Evolutionary conservation across 2,888 invertebrate genomes (phyloP), one percentile per base, ranked within the genome.

Genomic region (Oligia latruncula): DNA sequence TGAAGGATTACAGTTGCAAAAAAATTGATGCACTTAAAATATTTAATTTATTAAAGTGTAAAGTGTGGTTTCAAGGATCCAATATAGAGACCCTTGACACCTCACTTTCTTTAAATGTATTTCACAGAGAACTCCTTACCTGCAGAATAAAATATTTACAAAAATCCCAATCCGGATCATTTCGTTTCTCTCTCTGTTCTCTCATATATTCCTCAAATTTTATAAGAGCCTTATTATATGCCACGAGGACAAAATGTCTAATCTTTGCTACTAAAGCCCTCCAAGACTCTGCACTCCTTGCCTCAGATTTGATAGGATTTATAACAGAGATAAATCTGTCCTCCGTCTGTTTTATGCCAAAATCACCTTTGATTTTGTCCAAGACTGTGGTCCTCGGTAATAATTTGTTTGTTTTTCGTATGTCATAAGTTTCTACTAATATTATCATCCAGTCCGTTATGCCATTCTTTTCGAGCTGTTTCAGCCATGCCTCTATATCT

Each of bases 391-490:
- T 99, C 88, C 99, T 97, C 2, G 99, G 98, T 77, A 99, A 96
- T 29, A 99, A 95, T 95, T 99, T 99, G 92, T 99, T 99, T 74
- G 99, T 98, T 95, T 99, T 98, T 91, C 98, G 98, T 90, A 98
- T 98, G 95, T 99, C 99, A 94, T 99, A 98, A 74, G 98, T 98
- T 95, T 99, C 99, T 68, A 99, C 99, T 85, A 99, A 97, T 66
- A 99, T 98, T 92, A 99, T 98, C 97, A 99, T 98, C 99, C 99
- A 99, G 95, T 99, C 99, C 75, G 98, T 97, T 78, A 99, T 97
- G 81, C 98, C 98, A 91, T 98, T 97, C 80, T 97, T 97, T 87
- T 97, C 97, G 86, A 99, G 96, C 89, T 98, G 97, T 91, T 98
- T 98, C 76, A 99, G 96, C 99, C 99, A 99, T 88, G 97, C 95